Conservation (phyloP, 23 tunicate species). For the Trididemnum miniatum region DNA sequence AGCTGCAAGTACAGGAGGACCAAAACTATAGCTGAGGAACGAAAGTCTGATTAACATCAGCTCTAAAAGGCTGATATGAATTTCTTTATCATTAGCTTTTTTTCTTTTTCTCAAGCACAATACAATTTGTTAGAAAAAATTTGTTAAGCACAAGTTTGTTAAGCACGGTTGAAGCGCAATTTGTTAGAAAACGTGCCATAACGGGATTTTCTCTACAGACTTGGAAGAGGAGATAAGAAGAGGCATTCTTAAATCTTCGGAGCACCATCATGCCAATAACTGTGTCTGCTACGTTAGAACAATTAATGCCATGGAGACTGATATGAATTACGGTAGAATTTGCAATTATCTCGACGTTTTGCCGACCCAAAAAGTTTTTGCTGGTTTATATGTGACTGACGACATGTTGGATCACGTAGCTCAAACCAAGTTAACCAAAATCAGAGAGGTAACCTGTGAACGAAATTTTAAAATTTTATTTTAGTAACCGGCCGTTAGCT, state of each 20-base stretch:
- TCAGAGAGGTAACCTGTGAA: slow-evolving; percentile 62
- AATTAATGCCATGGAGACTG: slow-evolving; percentile 40
- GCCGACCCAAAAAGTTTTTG: neutral
- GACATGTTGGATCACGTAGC: slow-evolving; percentile 46
- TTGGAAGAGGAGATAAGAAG: slow-evolving; percentile 21
- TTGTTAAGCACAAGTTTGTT: neutral
- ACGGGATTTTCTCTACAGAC: slow-evolving; percentile 12
- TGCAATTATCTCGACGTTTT: slow-evolving; percentile 26
- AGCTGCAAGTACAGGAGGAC: too few relatives aligned
- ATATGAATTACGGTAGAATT: slow-evolving; percentile 40
- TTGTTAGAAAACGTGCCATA: neutral
- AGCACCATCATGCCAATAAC: neutral
- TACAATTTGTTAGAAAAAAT: neutral
- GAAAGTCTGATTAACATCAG: too few relatives aligned
- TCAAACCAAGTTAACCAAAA: slow-evolving; percentile 3
- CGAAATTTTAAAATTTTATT: too few relatives aligned
- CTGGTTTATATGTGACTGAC: slow-evolving; percentile 34
- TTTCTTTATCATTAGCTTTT: too few relatives aligned
- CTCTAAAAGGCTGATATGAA: too few relatives aligned
- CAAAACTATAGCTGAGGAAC: too few relatives aligned
- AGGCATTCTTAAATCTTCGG: neutral
- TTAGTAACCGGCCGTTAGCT: neutral
- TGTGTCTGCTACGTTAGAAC: slow-evolving; percentile 50
- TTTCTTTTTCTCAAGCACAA: neutral
- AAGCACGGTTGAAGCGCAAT: neutral